These are phyloP conservation scores for Cyclura pinguis DNA, from an alignment of 2,797 vertebrate genomes.

Conservation along the genomic window DNA sequence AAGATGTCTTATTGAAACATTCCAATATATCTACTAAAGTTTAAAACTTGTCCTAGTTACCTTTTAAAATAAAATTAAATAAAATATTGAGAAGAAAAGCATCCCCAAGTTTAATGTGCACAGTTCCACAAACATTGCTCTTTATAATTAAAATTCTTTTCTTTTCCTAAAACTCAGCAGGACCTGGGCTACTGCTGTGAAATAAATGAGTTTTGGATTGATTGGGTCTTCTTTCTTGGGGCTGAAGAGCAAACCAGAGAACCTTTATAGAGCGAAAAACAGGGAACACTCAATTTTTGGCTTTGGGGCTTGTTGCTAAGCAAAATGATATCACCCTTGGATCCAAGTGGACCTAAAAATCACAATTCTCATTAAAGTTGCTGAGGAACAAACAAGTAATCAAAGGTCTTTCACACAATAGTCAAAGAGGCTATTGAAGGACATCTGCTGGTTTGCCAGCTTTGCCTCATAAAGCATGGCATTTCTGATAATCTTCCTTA, in stretches of 20 bases:
- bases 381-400: conserved; percentile 39
- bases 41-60: neutral
- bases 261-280: conserved; percentile 32
- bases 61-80: neutral
- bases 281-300: conserved; percentile 42
- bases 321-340: conserved; percentile 60
- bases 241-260: conserved; percentile 33
- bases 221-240: conserved; percentile 34
- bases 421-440: conserved; percentile 21
- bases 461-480: neutral
- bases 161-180: conserved; percentile 35
- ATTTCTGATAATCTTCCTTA: conserved; percentile 33
- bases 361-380: conserved; percentile 35
- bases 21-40: neutral
- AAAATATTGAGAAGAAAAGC: neutral
- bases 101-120: conserved; percentile 7
- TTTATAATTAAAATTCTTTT: conserved; percentile 52
- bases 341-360: conserved; percentile 28
- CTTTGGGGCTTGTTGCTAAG: conserved; percentile 47
- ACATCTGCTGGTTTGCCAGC: conserved; percentile 41
- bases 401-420: conserved; percentile 42
- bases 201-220: conserved; percentile 45
- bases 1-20: neutral
- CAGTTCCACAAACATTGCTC: conserved; percentile 14
- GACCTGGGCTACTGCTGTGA: conserved; percentile 44